Evolutionary conservation across 2,113 vertebrate species (phyloP).

Genomic region (Paratilapia polleni): DNA sequence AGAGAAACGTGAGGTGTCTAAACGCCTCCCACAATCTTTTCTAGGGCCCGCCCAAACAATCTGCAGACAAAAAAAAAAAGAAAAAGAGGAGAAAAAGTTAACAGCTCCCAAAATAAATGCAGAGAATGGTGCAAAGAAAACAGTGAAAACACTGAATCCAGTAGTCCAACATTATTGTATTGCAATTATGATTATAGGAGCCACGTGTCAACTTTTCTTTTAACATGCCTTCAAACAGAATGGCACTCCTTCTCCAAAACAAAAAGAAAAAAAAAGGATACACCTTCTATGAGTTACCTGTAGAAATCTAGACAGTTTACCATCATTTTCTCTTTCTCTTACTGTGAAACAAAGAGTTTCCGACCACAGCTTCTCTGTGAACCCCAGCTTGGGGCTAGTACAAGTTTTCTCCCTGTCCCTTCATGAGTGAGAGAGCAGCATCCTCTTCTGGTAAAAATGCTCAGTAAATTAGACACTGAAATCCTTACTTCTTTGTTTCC

Average conservation of each 20-base stretch:
- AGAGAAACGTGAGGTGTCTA: constrained; percentile 35
- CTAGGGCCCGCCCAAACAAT: constrained; percentile 42
- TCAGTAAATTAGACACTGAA: constrained; percentile 4
- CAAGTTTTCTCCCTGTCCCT: neutral
- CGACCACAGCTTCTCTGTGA: neutral
- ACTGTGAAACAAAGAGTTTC: constrained; percentile 25
- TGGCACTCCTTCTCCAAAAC: no score
- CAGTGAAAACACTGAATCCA: neutral
- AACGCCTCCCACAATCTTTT: constrained; percentile 56
- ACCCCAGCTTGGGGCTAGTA: neutral
- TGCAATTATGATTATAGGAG: no score
- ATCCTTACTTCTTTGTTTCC: neutral
- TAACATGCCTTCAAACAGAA: neutral
- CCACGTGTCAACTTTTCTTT: neutral
- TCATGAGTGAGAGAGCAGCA: constrained; percentile 74
- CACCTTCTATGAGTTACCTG: neutral
- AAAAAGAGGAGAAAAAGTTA: neutral
- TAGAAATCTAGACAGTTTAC: neutral
- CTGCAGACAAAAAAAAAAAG: constrained; percentile 35
- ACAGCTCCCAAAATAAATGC: constrained; percentile 7
- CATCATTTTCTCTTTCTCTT: neutral
- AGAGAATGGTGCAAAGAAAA: neutral
- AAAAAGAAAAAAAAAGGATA: rapidly evolving
- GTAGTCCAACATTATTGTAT: neutral
- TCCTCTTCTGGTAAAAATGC: constrained; percentile 76